Conservation (phyloP, 2,797 vertebrate species). For the Margarornis squamiger region DNA sequence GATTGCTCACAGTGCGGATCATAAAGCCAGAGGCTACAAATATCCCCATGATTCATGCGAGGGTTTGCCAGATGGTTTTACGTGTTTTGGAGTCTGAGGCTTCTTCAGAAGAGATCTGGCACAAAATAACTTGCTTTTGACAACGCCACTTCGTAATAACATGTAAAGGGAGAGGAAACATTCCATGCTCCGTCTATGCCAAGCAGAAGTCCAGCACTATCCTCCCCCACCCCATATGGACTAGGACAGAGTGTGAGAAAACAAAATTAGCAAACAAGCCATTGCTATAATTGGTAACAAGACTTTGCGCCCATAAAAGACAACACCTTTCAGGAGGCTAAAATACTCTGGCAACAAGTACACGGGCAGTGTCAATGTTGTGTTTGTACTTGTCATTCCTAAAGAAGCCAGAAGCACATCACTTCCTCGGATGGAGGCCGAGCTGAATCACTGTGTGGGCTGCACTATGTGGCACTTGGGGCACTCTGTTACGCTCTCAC, state of each 20-base stretch:
- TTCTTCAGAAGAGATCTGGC: background rate
- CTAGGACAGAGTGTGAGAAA: background rate
- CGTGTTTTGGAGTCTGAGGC: background rate
- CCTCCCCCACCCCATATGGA: conserved; percentile 14
- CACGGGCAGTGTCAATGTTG: background rate
- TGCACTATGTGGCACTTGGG: background rate
- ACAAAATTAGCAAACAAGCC: background rate
- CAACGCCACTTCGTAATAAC: background rate
- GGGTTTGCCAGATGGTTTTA: background rate
- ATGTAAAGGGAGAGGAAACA: background rate
- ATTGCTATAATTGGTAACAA: background rate
- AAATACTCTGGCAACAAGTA: background rate
- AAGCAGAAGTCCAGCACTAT: background rate
- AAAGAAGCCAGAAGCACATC: background rate
- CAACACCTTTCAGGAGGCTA: background rate
- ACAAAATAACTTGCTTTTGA: background rate
- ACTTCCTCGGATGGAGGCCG: background rate
- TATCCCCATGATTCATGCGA: conserved; percentile 14
- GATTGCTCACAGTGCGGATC: background rate
- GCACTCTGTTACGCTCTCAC: background rate
- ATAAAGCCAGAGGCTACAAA: conserved; percentile 35
- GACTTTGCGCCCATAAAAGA: background rate
- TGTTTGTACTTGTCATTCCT: background rate
- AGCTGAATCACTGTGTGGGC: background rate
- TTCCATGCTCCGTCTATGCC: rapidly evolving